Evolutionary conservation across 92 coral and sea anemone genomes (phyloP).

Genomic region (Palythoa grandiflora): DNA sequence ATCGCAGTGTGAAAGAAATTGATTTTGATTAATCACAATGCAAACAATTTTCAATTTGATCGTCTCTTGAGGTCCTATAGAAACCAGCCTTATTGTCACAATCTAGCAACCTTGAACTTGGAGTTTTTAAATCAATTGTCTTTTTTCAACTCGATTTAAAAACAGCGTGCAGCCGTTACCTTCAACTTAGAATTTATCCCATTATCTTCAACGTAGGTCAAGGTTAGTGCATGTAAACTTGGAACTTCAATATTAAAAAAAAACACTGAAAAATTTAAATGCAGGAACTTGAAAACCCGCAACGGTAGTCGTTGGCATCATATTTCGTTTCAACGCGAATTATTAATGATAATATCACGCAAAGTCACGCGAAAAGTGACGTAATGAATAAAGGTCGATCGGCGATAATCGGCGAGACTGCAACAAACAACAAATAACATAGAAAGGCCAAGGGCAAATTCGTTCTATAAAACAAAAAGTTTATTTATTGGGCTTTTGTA

Average conservation of each 20-base stretch:
- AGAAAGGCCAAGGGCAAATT: too few species aligned
- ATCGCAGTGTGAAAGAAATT: neutral
- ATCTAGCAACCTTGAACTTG: slow-evolving; percentile 4
- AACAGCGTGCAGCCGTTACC: neutral
- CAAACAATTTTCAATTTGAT: neutral
- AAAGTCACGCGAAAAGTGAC: neutral
- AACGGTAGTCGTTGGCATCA: neutral
- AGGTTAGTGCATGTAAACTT: neutral
- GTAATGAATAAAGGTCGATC: neutral
- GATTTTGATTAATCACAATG: neutral
- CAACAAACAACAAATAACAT: too few species aligned
- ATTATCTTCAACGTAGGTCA: neutral
- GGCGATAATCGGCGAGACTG: too few species aligned
- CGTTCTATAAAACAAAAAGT: too few species aligned
- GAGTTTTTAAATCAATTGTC: neutral
- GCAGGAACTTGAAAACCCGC: neutral
- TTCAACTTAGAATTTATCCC: neutral
- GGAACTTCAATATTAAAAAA: neutral
- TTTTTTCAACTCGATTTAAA: neutral
- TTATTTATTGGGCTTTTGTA: too few species aligned
- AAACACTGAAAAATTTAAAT: too few species aligned
- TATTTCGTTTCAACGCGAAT: too few species aligned
- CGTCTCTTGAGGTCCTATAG: neutral
- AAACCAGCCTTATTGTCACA: neutral
- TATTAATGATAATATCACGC: too few species aligned